Evolutionary conservation across 2,797 vertebrate species (phyloP).

Genomic region (Brotula barbata): DNA sequence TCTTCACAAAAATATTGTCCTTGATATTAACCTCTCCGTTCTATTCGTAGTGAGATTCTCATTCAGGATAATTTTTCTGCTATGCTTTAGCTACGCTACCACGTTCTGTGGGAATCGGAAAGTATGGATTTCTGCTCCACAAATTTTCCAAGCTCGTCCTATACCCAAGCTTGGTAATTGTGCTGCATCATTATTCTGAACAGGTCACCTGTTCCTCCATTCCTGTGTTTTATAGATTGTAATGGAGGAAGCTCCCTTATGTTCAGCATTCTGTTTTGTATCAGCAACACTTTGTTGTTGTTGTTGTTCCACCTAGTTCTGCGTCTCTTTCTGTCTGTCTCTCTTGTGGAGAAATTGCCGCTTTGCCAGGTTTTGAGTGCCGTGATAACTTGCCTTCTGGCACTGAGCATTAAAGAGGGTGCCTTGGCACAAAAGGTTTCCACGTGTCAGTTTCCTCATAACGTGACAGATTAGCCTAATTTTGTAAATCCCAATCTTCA

Average conservation of each 20-base stretch:
- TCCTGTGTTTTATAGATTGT: conserved; percentile 7
- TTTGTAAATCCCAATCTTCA: conserved; percentile 16
- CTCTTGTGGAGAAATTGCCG: conserved; percentile 26
- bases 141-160: no score
- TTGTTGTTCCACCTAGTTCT: conserved; percentile 14
- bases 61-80: no score
- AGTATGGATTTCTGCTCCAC: no score
- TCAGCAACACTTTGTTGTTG: conserved; percentile 12
- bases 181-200: no score
- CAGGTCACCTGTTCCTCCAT: neutral
- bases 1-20: neutral
- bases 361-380: conserved; percentile 40
- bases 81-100: no score
- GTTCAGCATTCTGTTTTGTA: conserved; percentile 4
- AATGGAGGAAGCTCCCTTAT: conserved; percentile 5
- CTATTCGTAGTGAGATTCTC: no score
- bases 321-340: neutral
- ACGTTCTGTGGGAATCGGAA: no score
- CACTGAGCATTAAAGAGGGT: conserved; percentile 27
- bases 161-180: no score
- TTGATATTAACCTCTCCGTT: no score
- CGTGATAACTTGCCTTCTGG: conserved; percentile 32
- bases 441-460: conserved; percentile 17
- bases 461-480: conserved; percentile 20
- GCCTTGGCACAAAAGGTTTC: conserved; percentile 12